Percentiles rank a stretch among this genome's conserved stretches.
Evolutionary conservation across 2,888 invertebrate genomes (phyloP).

Genomic region (Dendrolimus houi): DNA sequence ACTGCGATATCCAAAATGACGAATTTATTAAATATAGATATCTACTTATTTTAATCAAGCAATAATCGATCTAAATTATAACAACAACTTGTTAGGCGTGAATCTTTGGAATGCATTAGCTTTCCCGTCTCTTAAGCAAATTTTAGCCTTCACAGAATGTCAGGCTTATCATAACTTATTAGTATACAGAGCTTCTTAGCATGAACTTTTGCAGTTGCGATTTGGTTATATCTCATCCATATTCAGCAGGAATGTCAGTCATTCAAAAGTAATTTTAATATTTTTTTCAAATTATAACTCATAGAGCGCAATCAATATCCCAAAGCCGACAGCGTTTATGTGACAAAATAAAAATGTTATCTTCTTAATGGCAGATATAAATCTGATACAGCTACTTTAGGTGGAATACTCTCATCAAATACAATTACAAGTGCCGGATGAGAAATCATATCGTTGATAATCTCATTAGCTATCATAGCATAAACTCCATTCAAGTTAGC

Average conservation of each 20-base stretch:
- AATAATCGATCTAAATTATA: slow-evolving; percentile 15
- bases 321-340: background rate
- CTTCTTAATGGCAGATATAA: slow-evolving; percentile 12
- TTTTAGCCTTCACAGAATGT: slow-evolving; percentile 38
- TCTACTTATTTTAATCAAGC: too few relatives aligned
- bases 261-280: too few relatives aligned
- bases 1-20: too few relatives aligned
- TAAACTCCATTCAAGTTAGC: slow-evolving; percentile 8
- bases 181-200: slow-evolving; percentile 21
- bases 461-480: slow-evolving; percentile 1
- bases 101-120: slow-evolving; percentile 34
- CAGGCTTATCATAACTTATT: slow-evolving; percentile 30
- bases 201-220: slow-evolving; percentile 7
- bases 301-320: too few relatives aligned
- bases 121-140: slow-evolving; percentile 31
- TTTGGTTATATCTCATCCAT: background rate
- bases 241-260: background rate
- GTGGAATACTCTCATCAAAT: too few relatives aligned
- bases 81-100: slow-evolving; percentile 29
- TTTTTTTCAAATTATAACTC: background rate
- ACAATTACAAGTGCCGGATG: background rate
- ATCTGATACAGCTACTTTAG: slow-evolving; percentile 3
- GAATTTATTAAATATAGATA: too few relatives aligned
- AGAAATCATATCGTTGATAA: slow-evolving; percentile 1
- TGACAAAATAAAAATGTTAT: slow-evolving; percentile 17